Evolutionary conservation across 2,113 vertebrate genomes (phyloP), one percentile per base, ranked within the genome.

Genomic region (Lucifuga dentata): DNA sequence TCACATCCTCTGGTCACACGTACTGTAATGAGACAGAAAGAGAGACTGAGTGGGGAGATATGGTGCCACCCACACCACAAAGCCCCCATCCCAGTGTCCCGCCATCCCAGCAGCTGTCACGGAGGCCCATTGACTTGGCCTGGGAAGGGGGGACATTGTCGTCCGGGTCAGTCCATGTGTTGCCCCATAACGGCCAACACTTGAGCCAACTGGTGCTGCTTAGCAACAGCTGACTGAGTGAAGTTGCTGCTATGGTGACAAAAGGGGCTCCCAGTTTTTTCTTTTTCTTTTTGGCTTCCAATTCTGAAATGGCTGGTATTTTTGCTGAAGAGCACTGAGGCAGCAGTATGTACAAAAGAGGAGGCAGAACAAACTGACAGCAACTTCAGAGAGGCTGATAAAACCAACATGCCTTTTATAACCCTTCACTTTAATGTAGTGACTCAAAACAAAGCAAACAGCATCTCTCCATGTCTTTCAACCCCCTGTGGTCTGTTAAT

Each of bases 151-250:
- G 78, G 76, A 62, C 64, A 5, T 77, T 73, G 68, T 81, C 68
- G 60, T 82, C 88, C 66, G 72, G 81, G 74, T 78, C 80, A 77
- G 70, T 74, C 68, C 74, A 15, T 75, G 81, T 64, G 39, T 61
- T 75, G 73, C 61, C 62, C 72, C 74, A 73, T 73, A 56, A 65
- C 52, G 73, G 65, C 71, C 61, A 64, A 78, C 56, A 36, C 53
- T 72, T 69, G 41, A 53, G 62, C 80, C 45, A 66, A 56, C 74
- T 8, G 39, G 59, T 79, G 87, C 93, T 59, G 84, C 93, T 91
- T 89, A 87, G 92, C 91, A 92, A 94, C 91, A 45, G 74, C 74
- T 66, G 62, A 76, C 73, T 16, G 73, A 76, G 84, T 77, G 70
- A 84, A 87, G 82, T 77, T 69, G 83, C 78, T 90, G 87, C 84